These are phyloP conservation scores for Emydoidea blandingii DNA, from an alignment of 2,797 vertebrate genomes.

Conservation along the genomic window DNA sequence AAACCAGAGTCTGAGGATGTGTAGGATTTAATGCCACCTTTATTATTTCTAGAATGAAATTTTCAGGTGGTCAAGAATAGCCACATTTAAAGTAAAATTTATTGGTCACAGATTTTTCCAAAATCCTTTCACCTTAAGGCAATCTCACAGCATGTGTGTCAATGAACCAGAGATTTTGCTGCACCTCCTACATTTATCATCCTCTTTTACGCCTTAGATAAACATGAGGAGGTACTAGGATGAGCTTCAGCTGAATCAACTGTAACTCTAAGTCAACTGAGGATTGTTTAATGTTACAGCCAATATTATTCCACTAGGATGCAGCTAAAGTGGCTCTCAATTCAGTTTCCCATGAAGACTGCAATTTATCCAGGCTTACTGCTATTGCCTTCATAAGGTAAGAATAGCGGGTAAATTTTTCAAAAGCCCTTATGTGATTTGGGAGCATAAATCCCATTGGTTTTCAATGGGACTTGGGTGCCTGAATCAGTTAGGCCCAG, in stretches of 20 bases:
- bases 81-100: neutral
- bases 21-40: fast-evolving
- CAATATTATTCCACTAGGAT: neutral
- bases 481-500: neutral
- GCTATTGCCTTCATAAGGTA: neutral
- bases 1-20: neutral
- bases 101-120: neutral
- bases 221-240: neutral
- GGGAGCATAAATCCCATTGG: neutral
- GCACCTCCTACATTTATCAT: neutral
- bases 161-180: neutral
- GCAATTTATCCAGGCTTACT: neutral
- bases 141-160: neutral
- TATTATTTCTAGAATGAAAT: neutral
- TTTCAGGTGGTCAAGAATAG: neutral
- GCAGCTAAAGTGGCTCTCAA: neutral
- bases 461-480: neutral
- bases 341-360: neutral
- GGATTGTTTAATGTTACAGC: neutral
- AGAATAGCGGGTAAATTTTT: neutral
- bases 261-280: neutral
- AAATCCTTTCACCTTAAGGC: neutral
- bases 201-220: neutral
- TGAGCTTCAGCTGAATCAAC: neutral
- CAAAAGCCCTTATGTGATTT: neutral